Evolutionary conservation across 2,888 invertebrate genomes (phyloP).

Genomic region (Zonitis immaculata): DNA sequence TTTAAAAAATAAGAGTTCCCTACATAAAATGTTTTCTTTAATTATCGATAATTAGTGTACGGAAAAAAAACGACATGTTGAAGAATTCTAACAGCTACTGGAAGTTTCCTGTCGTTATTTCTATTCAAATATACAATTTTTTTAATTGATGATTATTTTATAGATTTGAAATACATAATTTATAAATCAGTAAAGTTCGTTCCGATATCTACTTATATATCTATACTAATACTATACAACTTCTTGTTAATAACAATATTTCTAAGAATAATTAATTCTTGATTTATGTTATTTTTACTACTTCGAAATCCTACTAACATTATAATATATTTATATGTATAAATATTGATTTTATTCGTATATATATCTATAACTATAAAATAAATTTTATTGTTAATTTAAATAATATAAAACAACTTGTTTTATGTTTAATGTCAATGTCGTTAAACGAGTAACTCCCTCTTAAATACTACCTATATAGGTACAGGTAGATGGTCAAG

Average conservation of each 20-base stretch:
- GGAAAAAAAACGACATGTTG: neutral
- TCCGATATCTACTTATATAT: too few relatives aligned
- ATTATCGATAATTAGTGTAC: conserved; percentile 1
- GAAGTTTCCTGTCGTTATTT: neutral
- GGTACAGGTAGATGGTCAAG: conserved; percentile 5
- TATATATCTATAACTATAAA: too few relatives aligned
- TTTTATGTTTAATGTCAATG: conserved; percentile 28
- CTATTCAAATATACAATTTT: neutral
- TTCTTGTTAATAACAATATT: too few relatives aligned
- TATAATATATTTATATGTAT: too few relatives aligned
- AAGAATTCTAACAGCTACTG: conserved; percentile 9
- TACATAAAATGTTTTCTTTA: neutral
- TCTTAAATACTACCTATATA: too few relatives aligned
- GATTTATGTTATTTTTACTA: too few relatives aligned
- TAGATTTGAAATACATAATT: too few relatives aligned
- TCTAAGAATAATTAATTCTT: neutral
- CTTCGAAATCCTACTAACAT: too few relatives aligned
- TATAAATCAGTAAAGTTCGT: neutral
- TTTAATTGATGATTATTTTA: too few relatives aligned
- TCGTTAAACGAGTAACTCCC: conserved; percentile 35
- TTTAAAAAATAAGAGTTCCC: neutral
- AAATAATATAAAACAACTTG: neutral
- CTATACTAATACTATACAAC: too few relatives aligned
- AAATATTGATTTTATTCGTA: too few relatives aligned
- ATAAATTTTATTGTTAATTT: neutral